These are phyloP conservation scores for Hyperoplus immaculatus DNA, from an alignment of 2,797 vertebrate species.

Conservation along the genomic window DNA sequence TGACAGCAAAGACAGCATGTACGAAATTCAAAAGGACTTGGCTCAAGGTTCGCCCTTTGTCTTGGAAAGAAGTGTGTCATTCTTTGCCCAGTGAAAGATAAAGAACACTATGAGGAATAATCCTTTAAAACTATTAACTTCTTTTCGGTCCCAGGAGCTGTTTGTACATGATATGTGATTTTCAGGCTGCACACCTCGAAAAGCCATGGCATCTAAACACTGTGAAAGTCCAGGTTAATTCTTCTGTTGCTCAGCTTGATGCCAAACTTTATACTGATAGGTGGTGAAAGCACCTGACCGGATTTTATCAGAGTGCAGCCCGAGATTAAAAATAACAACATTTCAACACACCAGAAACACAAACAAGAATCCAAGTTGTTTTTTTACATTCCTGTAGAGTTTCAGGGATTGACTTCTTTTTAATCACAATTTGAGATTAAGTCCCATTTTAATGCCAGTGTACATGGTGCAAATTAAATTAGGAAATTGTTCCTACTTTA, in stretches of 20 bases:
- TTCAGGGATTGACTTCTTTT: slow-evolving; percentile 34
- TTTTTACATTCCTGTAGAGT: slow-evolving; percentile 21
- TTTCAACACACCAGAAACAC: slow-evolving; percentile 48
- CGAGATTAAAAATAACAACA: slow-evolving; percentile 8
- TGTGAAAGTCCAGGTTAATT: slow-evolving; percentile 11
- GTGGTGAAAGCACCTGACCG: slow-evolving; percentile 30
- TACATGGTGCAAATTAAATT: background rate
- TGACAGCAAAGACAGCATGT: slow-evolving; percentile 8
- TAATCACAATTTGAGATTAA: too few species aligned
- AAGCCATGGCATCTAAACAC: slow-evolving; percentile 24
- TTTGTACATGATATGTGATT: slow-evolving; percentile 25
- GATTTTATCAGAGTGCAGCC: slow-evolving; percentile 49
- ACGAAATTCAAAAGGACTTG: background rate
- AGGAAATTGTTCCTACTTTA: background rate
- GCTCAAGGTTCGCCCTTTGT: background rate
- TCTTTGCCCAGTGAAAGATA: slow-evolving; percentile 11
- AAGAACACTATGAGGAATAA: slow-evolving; percentile 9
- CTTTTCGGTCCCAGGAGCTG: background rate
- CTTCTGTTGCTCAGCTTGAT: slow-evolving; percentile 30
- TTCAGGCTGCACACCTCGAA: slow-evolving; percentile 11
- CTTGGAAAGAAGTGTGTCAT: slow-evolving; percentile 6
- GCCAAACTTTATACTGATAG: slow-evolving; percentile 53
- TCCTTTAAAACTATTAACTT: background rate
- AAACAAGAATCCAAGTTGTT: slow-evolving; percentile 30
- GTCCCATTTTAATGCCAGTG: background rate